Evolutionary conservation across 2,888 invertebrate species (phyloP).

Genomic region (Monochamus alternatus): DNA sequence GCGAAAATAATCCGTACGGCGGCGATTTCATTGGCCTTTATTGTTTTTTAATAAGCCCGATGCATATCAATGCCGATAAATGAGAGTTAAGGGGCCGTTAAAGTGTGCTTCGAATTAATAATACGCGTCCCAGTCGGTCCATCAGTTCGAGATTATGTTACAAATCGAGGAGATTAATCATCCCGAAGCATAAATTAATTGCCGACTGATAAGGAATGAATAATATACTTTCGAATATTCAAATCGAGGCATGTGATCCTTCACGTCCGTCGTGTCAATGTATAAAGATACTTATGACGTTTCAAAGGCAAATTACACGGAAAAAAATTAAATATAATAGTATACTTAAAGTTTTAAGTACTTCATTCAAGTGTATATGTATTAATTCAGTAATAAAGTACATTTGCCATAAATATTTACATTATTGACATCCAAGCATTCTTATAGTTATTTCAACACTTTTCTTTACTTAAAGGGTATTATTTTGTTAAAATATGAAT

Average conservation of each 20-base stretch:
- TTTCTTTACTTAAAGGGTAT: too few species aligned
- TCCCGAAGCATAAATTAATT: background rate
- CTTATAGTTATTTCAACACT: too few species aligned
- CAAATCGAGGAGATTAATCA: conserved; percentile 4
- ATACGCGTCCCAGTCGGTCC: background rate
- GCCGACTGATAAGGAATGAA: background rate
- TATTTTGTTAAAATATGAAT: too few species aligned
- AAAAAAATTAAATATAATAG: too few species aligned
- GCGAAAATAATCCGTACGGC: conserved; percentile 23
- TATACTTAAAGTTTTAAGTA: too few species aligned
- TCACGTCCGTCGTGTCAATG: background rate
- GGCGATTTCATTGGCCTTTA: conserved; percentile 28
- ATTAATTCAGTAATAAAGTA: too few species aligned
- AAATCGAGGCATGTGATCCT: background rate
- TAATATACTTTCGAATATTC: conserved; percentile 1
- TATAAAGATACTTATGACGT: too few species aligned
- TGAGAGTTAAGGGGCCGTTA: conserved; percentile 19
- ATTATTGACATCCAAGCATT: too few species aligned
- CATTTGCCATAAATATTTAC: too few species aligned
- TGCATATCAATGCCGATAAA: conserved; percentile 20
- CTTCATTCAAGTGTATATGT: too few species aligned
- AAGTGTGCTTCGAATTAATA: conserved; percentile 4
- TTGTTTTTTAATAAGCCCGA: conserved; percentile 23
- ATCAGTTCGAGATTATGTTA: background rate
- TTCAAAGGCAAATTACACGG: too few species aligned